Evolutionary conservation across 2,888 invertebrate species (phyloP).

Genomic region (Ethmia dodecea): DNA sequence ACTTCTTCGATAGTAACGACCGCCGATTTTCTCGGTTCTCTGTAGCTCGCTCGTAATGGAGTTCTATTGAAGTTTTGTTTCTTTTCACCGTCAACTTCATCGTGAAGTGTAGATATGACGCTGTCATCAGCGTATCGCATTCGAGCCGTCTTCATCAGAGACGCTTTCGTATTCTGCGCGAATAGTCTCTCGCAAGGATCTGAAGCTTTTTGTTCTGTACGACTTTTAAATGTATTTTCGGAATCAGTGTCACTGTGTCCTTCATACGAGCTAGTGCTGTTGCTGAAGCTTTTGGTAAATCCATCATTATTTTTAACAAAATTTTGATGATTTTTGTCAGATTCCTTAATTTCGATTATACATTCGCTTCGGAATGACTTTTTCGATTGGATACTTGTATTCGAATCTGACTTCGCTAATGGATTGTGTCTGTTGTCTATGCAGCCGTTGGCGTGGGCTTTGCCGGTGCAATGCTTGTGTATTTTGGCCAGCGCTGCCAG

Average conservation of each 20-base stretch:
- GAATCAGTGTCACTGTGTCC: slow-evolving; percentile 83
- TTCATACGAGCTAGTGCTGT: slow-evolving; percentile 81
- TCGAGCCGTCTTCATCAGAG: slow-evolving; percentile 78
- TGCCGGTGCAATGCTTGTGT: slow-evolving; percentile 86
- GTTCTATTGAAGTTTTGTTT: slow-evolving; percentile 55
- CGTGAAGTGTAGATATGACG: slow-evolving; percentile 43
- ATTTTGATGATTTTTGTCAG: slow-evolving; percentile 42
- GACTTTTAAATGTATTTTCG: slow-evolving; percentile 65
- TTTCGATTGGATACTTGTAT: slow-evolving; percentile 60
- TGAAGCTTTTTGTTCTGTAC: slow-evolving; percentile 45
- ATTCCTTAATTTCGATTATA: slow-evolving; percentile 65
- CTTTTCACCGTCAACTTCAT: slow-evolving; percentile 67
- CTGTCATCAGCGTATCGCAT: slow-evolving; percentile 77
- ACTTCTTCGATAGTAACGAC: slow-evolving; percentile 72
- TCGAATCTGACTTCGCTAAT: slow-evolving; percentile 67
- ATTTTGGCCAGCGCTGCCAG: slow-evolving; percentile 75
- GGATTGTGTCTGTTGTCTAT: slow-evolving; percentile 67
- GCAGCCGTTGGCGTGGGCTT: slow-evolving; percentile 86
- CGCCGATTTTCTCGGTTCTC: slow-evolving; percentile 62
- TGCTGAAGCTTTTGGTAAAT: slow-evolving; percentile 70
- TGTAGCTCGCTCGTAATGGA: slow-evolving; percentile 57
- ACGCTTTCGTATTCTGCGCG: slow-evolving; percentile 77
- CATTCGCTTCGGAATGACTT: slow-evolving; percentile 60
- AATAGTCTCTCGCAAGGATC: slow-evolving; percentile 74
- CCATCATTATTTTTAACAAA: slow-evolving; percentile 44